Conservation (phyloP, 2,797 vertebrate genomes). For the Avahi laniger region DNA sequence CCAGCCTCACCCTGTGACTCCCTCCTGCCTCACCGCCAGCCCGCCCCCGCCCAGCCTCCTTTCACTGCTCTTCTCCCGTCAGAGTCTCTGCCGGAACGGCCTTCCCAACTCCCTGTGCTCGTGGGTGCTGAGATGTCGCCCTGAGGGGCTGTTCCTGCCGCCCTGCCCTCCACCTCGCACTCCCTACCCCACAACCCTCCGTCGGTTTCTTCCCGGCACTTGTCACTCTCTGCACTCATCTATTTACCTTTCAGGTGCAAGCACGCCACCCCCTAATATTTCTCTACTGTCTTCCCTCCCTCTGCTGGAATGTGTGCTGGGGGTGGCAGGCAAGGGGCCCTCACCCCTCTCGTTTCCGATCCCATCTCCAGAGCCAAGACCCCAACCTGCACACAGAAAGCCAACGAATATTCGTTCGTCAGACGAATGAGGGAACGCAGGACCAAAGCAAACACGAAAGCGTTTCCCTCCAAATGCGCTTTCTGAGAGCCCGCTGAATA, state of each 20-base stretch:
- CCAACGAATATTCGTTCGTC: fast-evolving
- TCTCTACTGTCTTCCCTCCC: background rate
- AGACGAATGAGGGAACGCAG: background rate
- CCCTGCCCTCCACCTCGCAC: fast-evolving
- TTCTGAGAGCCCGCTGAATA: background rate
- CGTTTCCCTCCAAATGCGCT: fast-evolving
- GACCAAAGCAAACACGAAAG: background rate
- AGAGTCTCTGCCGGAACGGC: background rate
- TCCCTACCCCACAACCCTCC: fast-evolving
- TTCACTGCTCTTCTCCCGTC: background rate
- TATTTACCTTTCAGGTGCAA: background rate
- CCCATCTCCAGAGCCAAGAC: background rate
- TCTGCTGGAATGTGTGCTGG: background rate
- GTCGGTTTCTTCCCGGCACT: fast-evolving
- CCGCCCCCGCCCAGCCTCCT: background rate
- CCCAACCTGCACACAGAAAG: background rate
- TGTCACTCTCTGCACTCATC: background rate
- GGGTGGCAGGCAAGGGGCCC: fast-evolving
- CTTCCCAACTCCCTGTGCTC: background rate
- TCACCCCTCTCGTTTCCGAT: fast-evolving
- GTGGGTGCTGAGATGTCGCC: no score
- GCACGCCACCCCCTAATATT: background rate
- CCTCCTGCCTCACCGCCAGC: fast-evolving
- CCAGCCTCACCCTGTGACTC: background rate
- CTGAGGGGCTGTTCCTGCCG: fast-evolving